Conservation (phyloP, 2,888 invertebrate genomes). For the Tenthredo mesomela region DNA sequence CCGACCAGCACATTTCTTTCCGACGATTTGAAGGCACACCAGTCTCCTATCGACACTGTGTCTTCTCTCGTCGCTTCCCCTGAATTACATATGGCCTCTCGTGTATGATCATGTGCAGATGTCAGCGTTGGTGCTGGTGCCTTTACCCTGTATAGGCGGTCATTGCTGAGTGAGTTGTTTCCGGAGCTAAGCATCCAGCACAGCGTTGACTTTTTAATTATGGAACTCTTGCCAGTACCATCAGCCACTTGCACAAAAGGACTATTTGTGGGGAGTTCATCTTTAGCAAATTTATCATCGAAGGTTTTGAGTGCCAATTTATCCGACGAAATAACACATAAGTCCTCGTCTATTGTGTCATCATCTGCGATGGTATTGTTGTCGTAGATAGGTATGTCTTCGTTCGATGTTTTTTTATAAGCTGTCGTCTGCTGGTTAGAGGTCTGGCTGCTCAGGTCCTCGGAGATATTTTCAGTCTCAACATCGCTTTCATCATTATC, state of each 20-base stretch:
- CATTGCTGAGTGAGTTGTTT: not conserved
- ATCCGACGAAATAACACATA: constrained; percentile 10
- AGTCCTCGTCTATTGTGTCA: not conserved
- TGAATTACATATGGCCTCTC: too few relatives aligned
- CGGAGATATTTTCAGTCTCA: not conserved
- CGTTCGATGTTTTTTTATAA: not conserved
- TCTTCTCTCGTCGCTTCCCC: too few relatives aligned
- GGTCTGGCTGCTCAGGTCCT: not conserved
- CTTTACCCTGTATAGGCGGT: too few relatives aligned
- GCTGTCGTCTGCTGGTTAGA: not conserved
- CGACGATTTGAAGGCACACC: too few relatives aligned
- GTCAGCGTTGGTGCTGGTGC: too few relatives aligned
- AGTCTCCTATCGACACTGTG: too few relatives aligned
- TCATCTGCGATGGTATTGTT: not conserved
- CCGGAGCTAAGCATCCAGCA: constrained; percentile 16
- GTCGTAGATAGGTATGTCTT: not conserved
- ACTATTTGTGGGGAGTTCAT: not conserved
- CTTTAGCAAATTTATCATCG: not conserved
- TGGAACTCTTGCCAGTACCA: not conserved
- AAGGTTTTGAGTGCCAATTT: constrained; percentile 10
- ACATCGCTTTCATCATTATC: not conserved
- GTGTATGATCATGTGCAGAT: too few relatives aligned
- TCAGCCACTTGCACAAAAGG: constrained; percentile 20
- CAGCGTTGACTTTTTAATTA: constrained; percentile 21
- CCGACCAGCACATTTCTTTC: too few relatives aligned